Conservation (phyloP, 1,140 invertebrate genomes). For the Drosophila aff. region DNA sequence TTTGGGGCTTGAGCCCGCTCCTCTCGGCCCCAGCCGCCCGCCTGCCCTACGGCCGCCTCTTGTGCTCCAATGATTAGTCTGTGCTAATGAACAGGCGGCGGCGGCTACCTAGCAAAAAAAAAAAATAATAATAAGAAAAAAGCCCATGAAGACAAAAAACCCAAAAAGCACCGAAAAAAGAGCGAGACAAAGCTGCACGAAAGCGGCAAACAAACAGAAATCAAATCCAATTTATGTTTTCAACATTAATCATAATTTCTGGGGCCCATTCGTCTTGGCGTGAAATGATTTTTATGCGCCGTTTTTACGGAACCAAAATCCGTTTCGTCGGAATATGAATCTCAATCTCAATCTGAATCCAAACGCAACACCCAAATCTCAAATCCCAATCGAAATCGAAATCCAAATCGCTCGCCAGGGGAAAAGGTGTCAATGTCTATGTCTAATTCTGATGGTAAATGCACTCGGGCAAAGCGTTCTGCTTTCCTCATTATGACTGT, state of each 20-base stretch:
- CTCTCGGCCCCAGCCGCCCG: slow-evolving; percentile 5
- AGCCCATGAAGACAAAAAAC: slow-evolving; percentile 18
- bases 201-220: slow-evolving; percentile 76
- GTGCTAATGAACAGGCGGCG: slow-evolving; percentile 73
- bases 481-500: slow-evolving; percentile 57
- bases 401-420: slow-evolving; percentile 10
- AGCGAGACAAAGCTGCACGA: slow-evolving; percentile 52
- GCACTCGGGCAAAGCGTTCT: slow-evolving; percentile 46
- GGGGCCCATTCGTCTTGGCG: slow-evolving; percentile 38
- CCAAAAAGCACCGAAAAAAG: slow-evolving; percentile 51
- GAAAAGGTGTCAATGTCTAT: slow-evolving; percentile 77
- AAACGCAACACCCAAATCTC: background rate
- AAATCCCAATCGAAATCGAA: slow-evolving; percentile 4
- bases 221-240: slow-evolving; percentile 77
- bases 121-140: background rate
- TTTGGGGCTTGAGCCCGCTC: slow-evolving; percentile 44
- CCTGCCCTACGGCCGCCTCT: slow-evolving; percentile 46
- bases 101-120: slow-evolving; percentile 48
- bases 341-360: background rate
- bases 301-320: slow-evolving; percentile 68
- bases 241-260: slow-evolving; percentile 80
- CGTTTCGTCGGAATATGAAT: slow-evolving; percentile 8
- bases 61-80: slow-evolving; percentile 66
- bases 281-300: slow-evolving; percentile 81
- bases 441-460: slow-evolving; percentile 68